Base-by-base conservation (phyloP, 2,113 vertebrate species). In the Laterallus jamaicensis region DNA sequence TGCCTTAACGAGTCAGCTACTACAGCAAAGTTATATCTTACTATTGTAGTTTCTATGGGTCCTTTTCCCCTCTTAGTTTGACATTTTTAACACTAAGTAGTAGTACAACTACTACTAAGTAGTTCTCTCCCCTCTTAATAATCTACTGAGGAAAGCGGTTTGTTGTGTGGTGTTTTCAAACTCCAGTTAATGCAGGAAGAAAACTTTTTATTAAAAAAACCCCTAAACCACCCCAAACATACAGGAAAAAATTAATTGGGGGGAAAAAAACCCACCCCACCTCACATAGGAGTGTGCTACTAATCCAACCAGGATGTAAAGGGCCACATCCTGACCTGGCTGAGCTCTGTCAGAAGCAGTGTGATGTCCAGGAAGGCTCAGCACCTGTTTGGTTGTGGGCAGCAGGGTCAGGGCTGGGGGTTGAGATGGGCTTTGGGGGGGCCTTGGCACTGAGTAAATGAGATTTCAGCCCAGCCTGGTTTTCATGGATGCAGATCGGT, bases 21-120 rank as follows among this genome's bases (percentile, higher is more conserved):
- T 15, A 22, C n/a, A 6, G 78, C 81, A 75, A 68, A 93, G 71
- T 93, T 92, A 10, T 1, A 8, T 52, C 4, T 86, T 29, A 17
- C 63, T 29, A 17, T 67, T 60, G 9, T 13, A 21, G 71, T 67
- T 92, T 80, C 60, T 39, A 10, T 0, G 6, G 68, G 71, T 83
- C 68, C 68, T 88, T 86, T 88, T 44, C 87, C 82, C 77, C 75
- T 52, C 64, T 60, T 20, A 18, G 69, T 54, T 92, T 80, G 49
- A 7, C 25, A 5, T 92, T 88, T 76, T 64, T 77, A 40, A 26
- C 52, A 42, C 47, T 79, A 37, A 44, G 42, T 47, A 47, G 17
- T 47, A 47, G 44, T 47, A 47, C 17, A 47, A 47, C 68, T 59
- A 47, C 44, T 50, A 18, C 70, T 19, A 47, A 63, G 75, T 37